phyloP scores from a whole-genome alignment of 2,797 vertebrate species.

The Anguilla pacifica region DNA sequence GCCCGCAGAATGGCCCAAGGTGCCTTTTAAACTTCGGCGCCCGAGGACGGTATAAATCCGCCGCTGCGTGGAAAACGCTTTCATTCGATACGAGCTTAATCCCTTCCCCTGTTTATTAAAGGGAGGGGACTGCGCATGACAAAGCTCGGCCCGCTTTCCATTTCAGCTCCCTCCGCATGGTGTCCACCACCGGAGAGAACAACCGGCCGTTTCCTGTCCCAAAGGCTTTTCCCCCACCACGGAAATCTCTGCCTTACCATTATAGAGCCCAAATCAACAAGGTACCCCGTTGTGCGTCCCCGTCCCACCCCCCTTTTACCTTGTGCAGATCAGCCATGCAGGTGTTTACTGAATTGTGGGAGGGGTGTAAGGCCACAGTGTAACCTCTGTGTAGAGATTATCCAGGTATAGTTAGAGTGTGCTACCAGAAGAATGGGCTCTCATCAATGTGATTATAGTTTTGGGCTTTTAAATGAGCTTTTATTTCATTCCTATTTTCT shows the following conservation, averaged over 20 bases:
- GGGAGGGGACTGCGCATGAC: slow-evolving; percentile 76
- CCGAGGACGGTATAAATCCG: slow-evolving; percentile 82
- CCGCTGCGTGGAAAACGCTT: slow-evolving; percentile 86
- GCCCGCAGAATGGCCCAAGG: background rate
- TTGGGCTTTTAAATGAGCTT: no score
- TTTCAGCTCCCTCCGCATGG: slow-evolving; percentile 89
- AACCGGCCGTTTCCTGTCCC: slow-evolving; percentile 93
- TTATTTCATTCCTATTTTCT: no score
- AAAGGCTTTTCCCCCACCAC: slow-evolving; percentile 70
- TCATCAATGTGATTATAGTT: slow-evolving; percentile 30
- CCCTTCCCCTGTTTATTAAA: slow-evolving; percentile 88
- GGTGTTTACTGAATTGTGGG: slow-evolving; percentile 95
- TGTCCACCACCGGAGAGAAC: slow-evolving; percentile 85
- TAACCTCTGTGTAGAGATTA: slow-evolving; percentile 82
- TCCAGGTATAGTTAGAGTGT: slow-evolving; percentile 83
- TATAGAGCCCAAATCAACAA: slow-evolving; percentile 88
- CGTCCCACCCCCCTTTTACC: slow-evolving; percentile 65
- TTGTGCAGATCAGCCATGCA: slow-evolving; percentile 82
- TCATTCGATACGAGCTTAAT: slow-evolving; percentile 93
- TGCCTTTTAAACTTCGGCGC: slow-evolving; percentile 81
- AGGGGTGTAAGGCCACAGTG: slow-evolving; percentile 77
- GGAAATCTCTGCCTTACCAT: slow-evolving; percentile 65
- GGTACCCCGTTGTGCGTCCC: slow-evolving; percentile 68
- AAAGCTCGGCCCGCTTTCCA: slow-evolving; percentile 87
- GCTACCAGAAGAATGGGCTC: slow-evolving; percentile 85